Evolutionary conservation across 2,797 vertebrate species (phyloP), one percentile per base, ranked within the genome.

Genomic region (Sebastes baramenuke): DNA sequence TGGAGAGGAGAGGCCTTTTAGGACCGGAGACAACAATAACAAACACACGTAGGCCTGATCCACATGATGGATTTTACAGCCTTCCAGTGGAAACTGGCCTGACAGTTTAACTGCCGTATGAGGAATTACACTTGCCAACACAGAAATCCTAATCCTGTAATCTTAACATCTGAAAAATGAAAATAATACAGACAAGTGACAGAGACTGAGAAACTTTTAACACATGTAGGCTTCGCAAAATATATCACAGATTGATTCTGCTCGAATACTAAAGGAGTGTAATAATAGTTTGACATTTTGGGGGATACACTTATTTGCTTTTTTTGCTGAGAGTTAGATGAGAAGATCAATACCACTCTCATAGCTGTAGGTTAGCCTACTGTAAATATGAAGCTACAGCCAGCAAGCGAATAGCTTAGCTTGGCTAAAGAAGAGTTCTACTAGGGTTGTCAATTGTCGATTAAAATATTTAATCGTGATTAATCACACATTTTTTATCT

Each of bases 41-140:
- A 88, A 83, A 87, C 71, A 84, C 32, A 59, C 3, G n/a, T 14
- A 66, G 62, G 30, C 67, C 36, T 70, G 70, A 86, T 73, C 74
- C 74, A 72, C 81, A 74, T 84, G 75, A 90, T 89, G 82, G n/a
- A 36, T 89, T 93, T 84, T 61, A 80, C 87, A 90, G 80, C 67
- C 58, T 72, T 83, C 68, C 61, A 56, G 36, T 72, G 77, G 78
- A 86, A 81, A 80, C 70, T 1, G 14, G 52, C 32, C 32, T 27
- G 80, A 80, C 81, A 72, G 67, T 79, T 87, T 81, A 58, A 89
- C 80, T 77, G 85, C 87, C 66, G 69, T 65, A 18, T 38, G 12
- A 81, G 78, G 72, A 67, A 55, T 81, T 75, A n/a, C 14, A 73
- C 58, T 32, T 59, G 78, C 80, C 77, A 87, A 67, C 36, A 46